Conservation (phyloP, 2,888 invertebrate genomes). For the Sipunculus nudus region DNA sequence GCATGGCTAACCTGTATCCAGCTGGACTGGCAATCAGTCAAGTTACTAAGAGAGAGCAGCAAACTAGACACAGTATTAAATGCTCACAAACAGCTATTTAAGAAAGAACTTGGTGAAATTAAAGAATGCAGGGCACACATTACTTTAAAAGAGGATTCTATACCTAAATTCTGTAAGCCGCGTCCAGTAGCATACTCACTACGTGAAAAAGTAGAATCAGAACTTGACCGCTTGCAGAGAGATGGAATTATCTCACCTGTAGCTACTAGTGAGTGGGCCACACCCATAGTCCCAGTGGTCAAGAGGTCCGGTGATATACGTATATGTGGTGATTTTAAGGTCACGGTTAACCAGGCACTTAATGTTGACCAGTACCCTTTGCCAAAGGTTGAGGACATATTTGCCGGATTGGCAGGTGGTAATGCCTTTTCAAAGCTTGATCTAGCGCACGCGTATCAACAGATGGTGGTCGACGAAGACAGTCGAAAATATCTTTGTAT, state of each 20-base stretch:
- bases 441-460: not conserved
- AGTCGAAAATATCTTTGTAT: not conserved
- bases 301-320: not conserved
- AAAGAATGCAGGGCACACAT: not conserved
- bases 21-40: too few species aligned
- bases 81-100: too few species aligned
- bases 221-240: not conserved
- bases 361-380: not conserved
- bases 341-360: not conserved
- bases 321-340: slow-evolving; percentile 1
- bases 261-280: not conserved
- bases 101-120: too few species aligned
- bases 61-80: too few species aligned
- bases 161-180: not conserved
- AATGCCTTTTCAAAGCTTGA: slow-evolving; percentile 3
- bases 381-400: not conserved
- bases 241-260: not conserved
- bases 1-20: too few species aligned
- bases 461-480: not conserved
- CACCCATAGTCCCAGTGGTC: not conserved
- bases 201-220: not conserved
- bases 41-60: too few species aligned
- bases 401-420: not conserved
- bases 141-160: not conserved
- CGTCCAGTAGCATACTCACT: not conserved